A percentile compares a stretch with the other conserved stretches of the same genome.
Evolutionary conservation across 1,140 invertebrate genomes (phyloP).

Genomic region (Telenomus remus): DNA sequence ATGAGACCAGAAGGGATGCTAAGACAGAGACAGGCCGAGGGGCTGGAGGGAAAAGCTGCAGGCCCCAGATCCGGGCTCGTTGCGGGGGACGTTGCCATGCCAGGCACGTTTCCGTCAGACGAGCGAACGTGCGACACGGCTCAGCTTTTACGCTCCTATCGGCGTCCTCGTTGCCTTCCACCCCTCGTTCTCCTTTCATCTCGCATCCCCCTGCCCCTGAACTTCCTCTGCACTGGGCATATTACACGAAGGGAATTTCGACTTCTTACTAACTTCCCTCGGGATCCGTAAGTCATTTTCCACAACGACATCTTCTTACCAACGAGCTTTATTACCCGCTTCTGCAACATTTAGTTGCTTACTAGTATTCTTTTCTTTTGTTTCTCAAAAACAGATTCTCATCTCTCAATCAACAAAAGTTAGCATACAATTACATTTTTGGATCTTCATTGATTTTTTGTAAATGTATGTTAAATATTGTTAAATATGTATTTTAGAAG

Average conservation of each 20-base stretch:
- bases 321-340: slow-evolving; percentile 13
- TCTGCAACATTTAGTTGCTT: slow-evolving; percentile 14
- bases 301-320: slow-evolving; percentile 21
- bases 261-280: slow-evolving; percentile 54
- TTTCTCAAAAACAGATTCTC: too few species aligned
- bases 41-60: slow-evolving; percentile 59
- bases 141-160: slow-evolving; percentile 74
- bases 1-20: slow-evolving; percentile 66
- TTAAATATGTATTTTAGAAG: too few species aligned
- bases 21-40: slow-evolving; percentile 42
- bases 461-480: too few species aligned
- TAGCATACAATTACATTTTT: too few species aligned
- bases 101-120: slow-evolving; percentile 73
- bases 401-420: too few species aligned
- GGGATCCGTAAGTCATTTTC: slow-evolving; percentile 46
- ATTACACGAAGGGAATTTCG: slow-evolving; percentile 51
- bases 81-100: slow-evolving; percentile 71
- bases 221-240: slow-evolving; percentile 30
- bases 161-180: slow-evolving; percentile 33
- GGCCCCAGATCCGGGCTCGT: slow-evolving; percentile 60
- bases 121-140: slow-evolving; percentile 76
- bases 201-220: slow-evolving; percentile 26
- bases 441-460: too few species aligned
- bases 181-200: slow-evolving; percentile 17
- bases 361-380: neutral